These are phyloP conservation scores for Atractosteus spatula DNA, from an alignment of 2,113 vertebrate species.

Conservation along the genomic window DNA sequence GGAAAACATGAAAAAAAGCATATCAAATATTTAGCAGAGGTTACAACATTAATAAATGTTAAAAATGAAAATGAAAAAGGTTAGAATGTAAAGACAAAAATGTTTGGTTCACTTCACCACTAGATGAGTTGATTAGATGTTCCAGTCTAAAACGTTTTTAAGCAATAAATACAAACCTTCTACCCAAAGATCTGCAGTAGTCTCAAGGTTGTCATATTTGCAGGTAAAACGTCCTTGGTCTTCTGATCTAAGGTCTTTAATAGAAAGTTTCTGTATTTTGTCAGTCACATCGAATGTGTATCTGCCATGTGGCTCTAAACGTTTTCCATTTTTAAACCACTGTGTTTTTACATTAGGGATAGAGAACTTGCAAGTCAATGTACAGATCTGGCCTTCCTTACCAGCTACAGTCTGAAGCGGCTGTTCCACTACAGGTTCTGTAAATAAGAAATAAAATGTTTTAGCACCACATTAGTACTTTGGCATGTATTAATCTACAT, in stretches of 20 bases:
- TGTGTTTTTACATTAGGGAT: constrained; percentile 85
- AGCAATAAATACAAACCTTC: constrained; percentile 78
- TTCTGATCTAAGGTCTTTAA: constrained; percentile 83
- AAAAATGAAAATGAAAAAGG: constrained; percentile 32
- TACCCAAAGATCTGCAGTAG: constrained; percentile 83
- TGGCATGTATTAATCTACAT: neutral
- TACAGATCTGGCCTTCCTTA: constrained; percentile 80
- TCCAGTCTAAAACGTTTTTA: neutral
- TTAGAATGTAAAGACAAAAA: constrained; percentile 63
- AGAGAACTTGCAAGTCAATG: constrained; percentile 88
- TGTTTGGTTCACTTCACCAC: constrained; percentile 21
- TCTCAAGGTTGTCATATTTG: constrained; percentile 81
- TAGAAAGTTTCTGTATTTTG: constrained; percentile 88
- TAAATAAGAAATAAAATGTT: constrained; percentile 31
- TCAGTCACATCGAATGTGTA: constrained; percentile 81
- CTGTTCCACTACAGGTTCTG: constrained; percentile 73
- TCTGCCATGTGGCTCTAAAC: constrained; percentile 81
- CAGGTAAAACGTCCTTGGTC: constrained; percentile 88
- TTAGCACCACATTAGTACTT: neutral
- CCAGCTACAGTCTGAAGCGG: constrained; percentile 69
- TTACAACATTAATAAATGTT: neutral
- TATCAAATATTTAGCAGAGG: neutral
- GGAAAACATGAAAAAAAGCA: constrained; percentile 24
- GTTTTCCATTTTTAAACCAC: constrained; percentile 87
- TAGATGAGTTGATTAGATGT: constrained; percentile 13